These are phyloP conservation scores for Tachycineta bicolor DNA, from an alignment of 2,113 vertebrate species.

Conservation along the genomic window DNA sequence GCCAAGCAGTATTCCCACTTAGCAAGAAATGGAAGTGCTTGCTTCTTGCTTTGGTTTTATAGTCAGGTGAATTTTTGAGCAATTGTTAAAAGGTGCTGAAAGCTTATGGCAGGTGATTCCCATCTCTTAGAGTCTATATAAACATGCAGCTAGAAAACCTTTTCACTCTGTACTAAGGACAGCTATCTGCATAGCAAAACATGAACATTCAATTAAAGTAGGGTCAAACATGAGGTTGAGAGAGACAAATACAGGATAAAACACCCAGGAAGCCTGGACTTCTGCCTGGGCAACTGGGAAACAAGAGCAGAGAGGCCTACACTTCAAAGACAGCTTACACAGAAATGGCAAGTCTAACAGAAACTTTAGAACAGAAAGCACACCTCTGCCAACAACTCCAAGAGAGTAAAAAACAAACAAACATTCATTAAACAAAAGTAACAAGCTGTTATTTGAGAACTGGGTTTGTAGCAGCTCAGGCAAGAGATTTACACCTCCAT, in stretches of 20 bases:
- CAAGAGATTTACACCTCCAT: background rate
- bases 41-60: background rate
- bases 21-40: background rate
- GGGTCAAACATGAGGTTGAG: background rate
- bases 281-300: background rate
- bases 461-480: background rate
- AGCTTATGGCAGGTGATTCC: background rate
- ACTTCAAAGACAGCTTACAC: background rate
- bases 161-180: background rate
- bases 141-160: background rate
- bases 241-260: background rate
- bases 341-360: background rate
- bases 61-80: background rate
- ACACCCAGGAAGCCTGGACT: constrained; percentile 11
- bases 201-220: background rate
- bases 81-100: constrained; percentile 24
- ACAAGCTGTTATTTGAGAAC: background rate
- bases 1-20: rapidly evolving
- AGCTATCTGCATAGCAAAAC: background rate
- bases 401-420: background rate
- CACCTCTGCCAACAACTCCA: background rate
- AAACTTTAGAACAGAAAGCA: background rate
- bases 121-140: background rate
- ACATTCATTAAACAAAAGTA: background rate
- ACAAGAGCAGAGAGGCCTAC: background rate